phyloP scores from a whole-genome alignment of 2,113 vertebrate genomes.

The Monopterus albus region DNA sequence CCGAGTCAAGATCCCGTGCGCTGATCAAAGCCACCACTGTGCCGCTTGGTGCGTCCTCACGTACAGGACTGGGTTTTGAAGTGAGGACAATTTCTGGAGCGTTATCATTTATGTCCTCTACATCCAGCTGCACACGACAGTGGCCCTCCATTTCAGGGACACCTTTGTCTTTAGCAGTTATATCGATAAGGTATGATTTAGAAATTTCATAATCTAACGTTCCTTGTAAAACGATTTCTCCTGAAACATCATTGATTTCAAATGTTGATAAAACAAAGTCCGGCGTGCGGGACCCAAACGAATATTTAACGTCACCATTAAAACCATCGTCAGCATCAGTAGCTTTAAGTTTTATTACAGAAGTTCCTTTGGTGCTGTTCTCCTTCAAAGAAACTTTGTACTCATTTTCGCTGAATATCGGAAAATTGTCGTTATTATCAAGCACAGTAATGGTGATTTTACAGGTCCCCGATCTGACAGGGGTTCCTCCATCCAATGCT shows the following conservation, averaged over 20 bases:
- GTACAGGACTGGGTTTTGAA: constrained; percentile 61
- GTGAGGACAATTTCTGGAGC: constrained; percentile 73
- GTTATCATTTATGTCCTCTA: constrained; percentile 80
- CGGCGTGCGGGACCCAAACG: constrained; percentile 61
- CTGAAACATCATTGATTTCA: constrained; percentile 56
- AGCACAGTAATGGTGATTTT: constrained; percentile 61
- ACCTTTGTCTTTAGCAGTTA: constrained; percentile 76
- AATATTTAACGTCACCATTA: constrained; percentile 74
- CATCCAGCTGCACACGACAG: constrained; percentile 67
- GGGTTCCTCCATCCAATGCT: constrained; percentile 75
- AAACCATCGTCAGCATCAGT: constrained; percentile 76
- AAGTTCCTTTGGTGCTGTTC: constrained; percentile 75
- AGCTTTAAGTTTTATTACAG: constrained; percentile 81
- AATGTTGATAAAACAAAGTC: constrained; percentile 56
- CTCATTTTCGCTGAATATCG: constrained; percentile 80
- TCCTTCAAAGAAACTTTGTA: constrained; percentile 86
- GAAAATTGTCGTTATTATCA: constrained; percentile 90
- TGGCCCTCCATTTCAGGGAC: constrained; percentile 70
- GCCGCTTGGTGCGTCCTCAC: constrained; percentile 63
- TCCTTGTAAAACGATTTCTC: constrained; percentile 65
- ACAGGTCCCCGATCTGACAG: constrained; percentile 63
- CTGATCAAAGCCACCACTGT: constrained; percentile 74
- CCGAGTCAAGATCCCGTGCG: constrained; percentile 63
- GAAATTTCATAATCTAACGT: constrained; percentile 66
- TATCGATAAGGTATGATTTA: constrained; percentile 58